A percentile compares a stretch with the other conserved stretches of the same genome.
Conservation (phyloP, 2,797 vertebrate species). For the Lacerta bilineata region DNA sequence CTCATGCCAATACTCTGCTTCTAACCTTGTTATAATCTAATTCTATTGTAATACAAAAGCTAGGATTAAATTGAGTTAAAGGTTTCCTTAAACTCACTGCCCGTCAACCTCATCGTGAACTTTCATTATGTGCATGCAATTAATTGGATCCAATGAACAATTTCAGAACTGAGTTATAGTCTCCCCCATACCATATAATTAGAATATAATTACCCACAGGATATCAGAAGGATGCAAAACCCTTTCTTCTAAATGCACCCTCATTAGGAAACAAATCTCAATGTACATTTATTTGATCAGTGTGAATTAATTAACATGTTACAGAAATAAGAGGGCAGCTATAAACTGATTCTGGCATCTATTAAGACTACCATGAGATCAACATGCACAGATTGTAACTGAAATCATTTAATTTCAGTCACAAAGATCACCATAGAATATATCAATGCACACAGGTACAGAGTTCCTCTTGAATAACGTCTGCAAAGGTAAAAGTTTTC, state of each 20-base stretch:
- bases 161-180: conserved; percentile 86
- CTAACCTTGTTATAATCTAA: conserved; percentile 80
- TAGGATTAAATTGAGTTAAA: conserved; percentile 82
- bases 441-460: not conserved
- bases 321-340: conserved; percentile 83
- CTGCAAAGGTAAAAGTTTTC: not conserved
- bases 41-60: conserved; percentile 72
- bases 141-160: conserved; percentile 87
- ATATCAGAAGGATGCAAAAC: conserved; percentile 90
- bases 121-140: conserved; percentile 87
- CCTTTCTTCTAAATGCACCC: conserved; percentile 85
- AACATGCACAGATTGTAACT: conserved; percentile 73
- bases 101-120: conserved; percentile 87
- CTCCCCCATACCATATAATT: conserved; percentile 85
- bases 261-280: conserved; percentile 89
- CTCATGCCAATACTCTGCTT: conserved; percentile 72
- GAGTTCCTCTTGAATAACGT: not conserved
- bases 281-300: conserved; percentile 89
- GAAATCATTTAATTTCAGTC: conserved; percentile 73
- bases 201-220: conserved; percentile 90
- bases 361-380: conserved; percentile 82
- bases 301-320: conserved; percentile 90
- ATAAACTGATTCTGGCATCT: conserved; percentile 85
- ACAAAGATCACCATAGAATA: conserved; percentile 56
- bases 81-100: conserved; percentile 82